A percentile compares a stretch with the other conserved stretches of the same genome.
Conservation (phyloP, 1,140 invertebrate species). For the Dolichoris vasculosae region DNA sequence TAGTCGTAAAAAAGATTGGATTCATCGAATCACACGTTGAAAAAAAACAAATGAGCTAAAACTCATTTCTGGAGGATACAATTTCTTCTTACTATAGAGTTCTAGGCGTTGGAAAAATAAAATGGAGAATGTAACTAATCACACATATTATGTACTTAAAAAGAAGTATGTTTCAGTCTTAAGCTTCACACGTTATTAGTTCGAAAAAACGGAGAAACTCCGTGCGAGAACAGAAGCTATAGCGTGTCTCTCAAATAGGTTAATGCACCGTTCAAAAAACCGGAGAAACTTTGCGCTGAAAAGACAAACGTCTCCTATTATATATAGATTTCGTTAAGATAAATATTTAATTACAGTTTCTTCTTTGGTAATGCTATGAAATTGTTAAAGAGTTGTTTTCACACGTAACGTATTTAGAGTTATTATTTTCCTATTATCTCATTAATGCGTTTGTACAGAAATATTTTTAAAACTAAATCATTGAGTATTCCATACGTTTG, state of each 20-base stretch:
- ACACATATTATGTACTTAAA: conserved; percentile 12
- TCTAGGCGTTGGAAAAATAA: neutral
- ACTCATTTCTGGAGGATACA: neutral
- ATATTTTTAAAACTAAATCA: neutral
- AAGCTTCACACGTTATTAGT: conserved; percentile 15
- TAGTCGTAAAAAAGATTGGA: neutral
- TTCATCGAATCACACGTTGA: neutral
- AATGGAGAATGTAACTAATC: neutral
- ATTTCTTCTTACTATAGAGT: neutral
- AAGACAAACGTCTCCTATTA: conserved; percentile 17
- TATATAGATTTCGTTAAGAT: conserved; percentile 7
- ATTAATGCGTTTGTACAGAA: neutral
- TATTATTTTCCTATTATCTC: neutral
- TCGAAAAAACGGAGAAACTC: conserved; percentile 3
- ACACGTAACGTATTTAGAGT: neutral
- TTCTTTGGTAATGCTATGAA: neutral
- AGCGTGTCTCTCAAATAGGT: conserved; percentile 16
- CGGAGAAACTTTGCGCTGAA: neutral
- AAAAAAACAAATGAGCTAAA: neutral
- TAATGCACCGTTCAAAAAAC: conserved; percentile 4
- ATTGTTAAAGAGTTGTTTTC: conserved; percentile 5
- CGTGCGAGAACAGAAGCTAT: neutral
- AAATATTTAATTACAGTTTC: neutral
- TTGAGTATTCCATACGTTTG: neutral
- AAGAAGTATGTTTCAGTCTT: conserved; percentile 2